Evolutionary conservation across 1,140 invertebrate genomes (phyloP), one percentile per base, ranked within the genome.

Genomic region (Medauroidea extradentata): DNA sequence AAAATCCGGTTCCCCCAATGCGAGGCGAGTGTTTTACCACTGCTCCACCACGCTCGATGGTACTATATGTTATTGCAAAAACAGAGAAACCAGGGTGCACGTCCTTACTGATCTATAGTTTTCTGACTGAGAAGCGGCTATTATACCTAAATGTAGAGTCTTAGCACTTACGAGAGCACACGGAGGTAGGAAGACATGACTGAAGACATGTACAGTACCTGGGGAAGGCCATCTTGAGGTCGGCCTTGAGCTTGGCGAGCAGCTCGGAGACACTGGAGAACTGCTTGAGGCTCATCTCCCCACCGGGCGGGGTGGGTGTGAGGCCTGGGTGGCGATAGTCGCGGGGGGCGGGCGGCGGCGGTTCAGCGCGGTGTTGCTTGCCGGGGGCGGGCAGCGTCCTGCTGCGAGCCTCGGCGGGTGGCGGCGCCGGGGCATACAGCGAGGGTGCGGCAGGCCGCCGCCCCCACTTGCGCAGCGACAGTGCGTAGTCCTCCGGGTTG

Each of bases 211-310:
- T n/a, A n/a, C n/a, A 62, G 74, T 79, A 94, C 92, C 91, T 94
- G 62, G 89, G 88, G 46, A 93, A 93, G 0, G 92, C 89, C 14
- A 93, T 81, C 59, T 88, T 80, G 0, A 96, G 81, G 74, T 95
- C 93, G 1, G 90, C 84, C 61, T 89, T 82, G 2, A 96, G 79
- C 69, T 94, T 95, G 44, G 86, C 86, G n/a, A 96, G 79, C 1
- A 96, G 79, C 73, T 95, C 91, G 29, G 89, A 90, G 51, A 93
- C 85, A 24, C 88, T 88, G 27, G 86, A 84, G 71, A 94, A 93
- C 73, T 94, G 90, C 49, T 88, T 81, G 29, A 94, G 76, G 16
- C 87, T 89, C 91, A 94, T 93, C 71, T 94, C 91, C 48, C 83
- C 85, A 57, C 72, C 71, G 66, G 75, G 79, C 63, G 70, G 79